phyloP scores from a whole-genome alignment of 2,797 vertebrate genomes.

The Cygnus olor region DNA sequence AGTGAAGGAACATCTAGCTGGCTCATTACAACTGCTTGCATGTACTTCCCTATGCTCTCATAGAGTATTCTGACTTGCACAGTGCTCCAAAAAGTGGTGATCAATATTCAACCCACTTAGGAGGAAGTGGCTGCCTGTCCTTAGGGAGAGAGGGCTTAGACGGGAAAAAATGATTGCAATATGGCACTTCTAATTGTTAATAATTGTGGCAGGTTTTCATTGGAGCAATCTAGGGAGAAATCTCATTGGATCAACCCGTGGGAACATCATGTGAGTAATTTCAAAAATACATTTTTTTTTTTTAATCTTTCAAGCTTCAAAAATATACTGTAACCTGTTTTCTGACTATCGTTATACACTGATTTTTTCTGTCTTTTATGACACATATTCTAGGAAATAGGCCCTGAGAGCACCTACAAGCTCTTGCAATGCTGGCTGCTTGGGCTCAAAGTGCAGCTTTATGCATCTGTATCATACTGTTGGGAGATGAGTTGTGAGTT shows the following conservation, averaged over 20 bases:
- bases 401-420: not conserved
- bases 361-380: not conserved
- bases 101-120: not conserved
- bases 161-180: not conserved
- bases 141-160: not conserved
- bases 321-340: not conserved
- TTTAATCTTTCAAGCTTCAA: not conserved
- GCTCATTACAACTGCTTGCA: not conserved
- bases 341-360: not conserved
- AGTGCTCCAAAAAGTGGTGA: not conserved
- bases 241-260: not conserved
- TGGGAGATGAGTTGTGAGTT: not conserved
- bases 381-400: not conserved
- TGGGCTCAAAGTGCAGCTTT: not conserved
- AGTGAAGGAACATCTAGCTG: not conserved
- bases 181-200: not conserved
- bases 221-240: not conserved
- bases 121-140: not conserved
- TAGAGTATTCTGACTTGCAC: not conserved
- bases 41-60: fast-evolving
- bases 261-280: not conserved
- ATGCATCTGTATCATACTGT: not conserved
- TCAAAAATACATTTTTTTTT: not conserved
- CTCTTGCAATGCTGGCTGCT: not conserved
- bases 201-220: not conserved